A percentile compares a stretch with the other conserved stretches of the same genome.
phyloP scores from a whole-genome alignment of 2,797 vertebrate genomes.

The Cirrhinus molitorella region DNA sequence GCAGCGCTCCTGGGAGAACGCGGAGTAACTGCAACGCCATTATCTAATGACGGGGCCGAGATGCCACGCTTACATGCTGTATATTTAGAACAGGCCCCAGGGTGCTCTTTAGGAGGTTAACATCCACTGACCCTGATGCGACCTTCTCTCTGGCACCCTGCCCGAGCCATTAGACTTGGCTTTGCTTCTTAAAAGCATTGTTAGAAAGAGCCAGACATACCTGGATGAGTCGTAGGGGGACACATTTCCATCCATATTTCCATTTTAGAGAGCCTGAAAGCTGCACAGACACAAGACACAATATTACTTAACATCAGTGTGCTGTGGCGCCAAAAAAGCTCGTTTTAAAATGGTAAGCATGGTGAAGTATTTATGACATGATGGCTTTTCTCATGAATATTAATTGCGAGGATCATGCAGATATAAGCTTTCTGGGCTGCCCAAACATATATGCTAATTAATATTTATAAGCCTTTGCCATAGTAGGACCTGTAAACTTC shows the following conservation, averaged over 20 bases:
- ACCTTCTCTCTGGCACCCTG: slow-evolving; percentile 56
- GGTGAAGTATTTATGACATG: background rate
- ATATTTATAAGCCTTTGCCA: background rate
- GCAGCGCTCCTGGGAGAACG: slow-evolving; percentile 5
- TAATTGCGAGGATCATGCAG: background rate
- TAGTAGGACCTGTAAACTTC: background rate
- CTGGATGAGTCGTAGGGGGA: slow-evolving; percentile 23
- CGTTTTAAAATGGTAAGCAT: background rate
- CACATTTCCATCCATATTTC: background rate
- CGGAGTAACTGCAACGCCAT: slow-evolving; percentile 2
- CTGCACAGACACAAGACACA: background rate
- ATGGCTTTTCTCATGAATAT: background rate
- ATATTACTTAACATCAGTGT: background rate
- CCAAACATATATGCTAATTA: slow-evolving; percentile 5
- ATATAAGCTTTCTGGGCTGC: background rate
- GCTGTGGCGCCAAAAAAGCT: background rate
- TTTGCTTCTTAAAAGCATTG: slow-evolving; percentile 61
- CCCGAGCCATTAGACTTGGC: slow-evolving; percentile 57
- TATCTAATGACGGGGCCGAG: slow-evolving; percentile 52
- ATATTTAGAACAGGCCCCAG: slow-evolving; percentile 50
- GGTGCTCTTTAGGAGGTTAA: slow-evolving; percentile 61
- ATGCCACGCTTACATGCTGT: slow-evolving; percentile 23
- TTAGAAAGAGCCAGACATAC: slow-evolving; percentile 37
- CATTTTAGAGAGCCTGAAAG: slow-evolving; percentile 1
- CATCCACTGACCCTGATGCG: slow-evolving; percentile 54